A percentile compares a stretch with the other conserved stretches of the same genome.
Conservation (phyloP, 2,113 vertebrate genomes). For the Hippocampus barbouri region DNA sequence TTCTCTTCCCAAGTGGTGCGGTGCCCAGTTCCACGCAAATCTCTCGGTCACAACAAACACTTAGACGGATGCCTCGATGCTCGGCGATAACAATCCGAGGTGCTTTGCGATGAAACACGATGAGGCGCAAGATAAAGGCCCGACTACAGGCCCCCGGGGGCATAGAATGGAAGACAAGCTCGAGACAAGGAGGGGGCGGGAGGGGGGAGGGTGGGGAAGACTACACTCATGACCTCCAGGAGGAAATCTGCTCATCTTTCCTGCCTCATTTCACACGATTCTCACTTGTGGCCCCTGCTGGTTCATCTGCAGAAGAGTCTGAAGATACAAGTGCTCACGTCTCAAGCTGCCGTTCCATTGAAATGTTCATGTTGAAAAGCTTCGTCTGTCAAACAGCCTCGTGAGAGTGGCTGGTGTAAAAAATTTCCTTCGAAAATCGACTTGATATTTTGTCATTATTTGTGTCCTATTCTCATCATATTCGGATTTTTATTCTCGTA, state of each 20-base stretch:
- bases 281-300: slow-evolving; percentile 57
- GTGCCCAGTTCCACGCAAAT: slow-evolving; percentile 24
- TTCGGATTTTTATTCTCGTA: not conserved
- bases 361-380: not conserved
- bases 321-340: not conserved
- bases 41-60: slow-evolving; percentile 50
- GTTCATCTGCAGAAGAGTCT: not conserved
- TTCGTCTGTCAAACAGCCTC: too few relatives aligned
- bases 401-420: not conserved
- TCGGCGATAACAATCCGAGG: slow-evolving; percentile 45
- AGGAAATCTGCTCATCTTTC: slow-evolving; percentile 7
- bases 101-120: slow-evolving; percentile 39
- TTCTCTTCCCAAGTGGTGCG: slow-evolving; percentile 36
- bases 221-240: slow-evolving; percentile 10
- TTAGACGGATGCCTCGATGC: slow-evolving; percentile 44
- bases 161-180: not conserved
- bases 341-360: not conserved
- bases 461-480: not conserved
- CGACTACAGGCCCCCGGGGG: slow-evolving; percentile 27
- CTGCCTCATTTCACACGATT: slow-evolving; percentile 31
- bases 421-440: not conserved
- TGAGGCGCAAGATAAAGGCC: slow-evolving; percentile 57
- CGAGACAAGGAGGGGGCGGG: not conserved
- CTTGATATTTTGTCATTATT: not conserved
- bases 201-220: not conserved